These are phyloP conservation scores for Zaprionus camerounensis DNA, from an alignment of 1,140 invertebrate genomes.

Conservation along the genomic window DNA sequence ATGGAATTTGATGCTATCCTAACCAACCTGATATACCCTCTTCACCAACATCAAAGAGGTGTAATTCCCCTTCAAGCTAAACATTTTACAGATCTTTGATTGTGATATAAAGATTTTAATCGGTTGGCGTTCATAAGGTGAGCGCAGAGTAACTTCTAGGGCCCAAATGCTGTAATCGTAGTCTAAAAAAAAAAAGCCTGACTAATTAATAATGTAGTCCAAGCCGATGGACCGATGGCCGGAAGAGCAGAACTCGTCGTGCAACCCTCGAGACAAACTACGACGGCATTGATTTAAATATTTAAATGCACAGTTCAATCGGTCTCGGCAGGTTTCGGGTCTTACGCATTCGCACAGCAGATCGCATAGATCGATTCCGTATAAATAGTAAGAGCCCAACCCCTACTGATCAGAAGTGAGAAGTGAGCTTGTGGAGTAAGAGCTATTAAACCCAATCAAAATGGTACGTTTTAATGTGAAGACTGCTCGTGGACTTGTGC, in stretches of 20 bases:
- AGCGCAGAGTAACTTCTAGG: background rate
- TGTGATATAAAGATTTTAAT: background rate
- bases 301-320: background rate
- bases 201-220: conserved; percentile 1
- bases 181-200: background rate
- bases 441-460: background rate
- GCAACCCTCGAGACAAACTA: background rate
- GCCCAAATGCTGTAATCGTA: background rate
- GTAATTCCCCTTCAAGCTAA: background rate
- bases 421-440: conserved; percentile 5
- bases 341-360: background rate
- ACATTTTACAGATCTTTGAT: background rate
- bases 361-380: background rate
- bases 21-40: background rate
- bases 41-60: background rate
- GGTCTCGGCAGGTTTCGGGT: background rate
- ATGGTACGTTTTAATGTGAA: background rate
- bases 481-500: background rate
- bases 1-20: too few relatives aligned
- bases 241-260: conserved; percentile 3
- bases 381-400: conserved; percentile 3
- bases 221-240: background rate
- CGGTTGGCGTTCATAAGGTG: background rate
- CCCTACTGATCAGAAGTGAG: background rate
- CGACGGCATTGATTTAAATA: background rate